A percentile compares a stretch with the other conserved stretches of the same genome.
These are phyloP conservation scores for Popillia japonica DNA, from an alignment of 1,140 invertebrate species.

Conservation along the genomic window DNA sequence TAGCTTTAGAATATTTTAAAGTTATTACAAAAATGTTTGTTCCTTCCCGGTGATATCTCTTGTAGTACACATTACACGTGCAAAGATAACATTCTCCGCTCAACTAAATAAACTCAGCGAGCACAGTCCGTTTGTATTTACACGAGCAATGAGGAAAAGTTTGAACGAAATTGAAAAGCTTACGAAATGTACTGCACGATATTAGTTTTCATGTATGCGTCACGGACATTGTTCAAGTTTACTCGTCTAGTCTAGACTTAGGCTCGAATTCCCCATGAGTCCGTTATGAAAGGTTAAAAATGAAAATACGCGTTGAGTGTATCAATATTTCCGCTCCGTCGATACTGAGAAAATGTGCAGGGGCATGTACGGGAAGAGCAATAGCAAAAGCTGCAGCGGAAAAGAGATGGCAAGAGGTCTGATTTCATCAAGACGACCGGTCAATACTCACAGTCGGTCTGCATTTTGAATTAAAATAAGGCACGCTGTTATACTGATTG, in stretches of 20 bases:
- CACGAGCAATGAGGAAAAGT: not conserved
- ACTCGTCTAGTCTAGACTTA: constrained; percentile 21
- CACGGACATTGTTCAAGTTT: not conserved
- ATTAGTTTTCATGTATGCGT: constrained; percentile 24
- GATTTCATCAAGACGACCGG: not conserved
- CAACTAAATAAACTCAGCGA: no score
- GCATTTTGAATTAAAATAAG: constrained; percentile 33
- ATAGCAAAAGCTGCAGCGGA: not conserved
- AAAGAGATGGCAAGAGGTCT: not conserved
- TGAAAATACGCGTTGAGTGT: constrained; percentile 9
- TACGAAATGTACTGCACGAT: constrained; percentile 11
- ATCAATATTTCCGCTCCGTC: constrained; percentile 19
- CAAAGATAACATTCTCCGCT: no score
- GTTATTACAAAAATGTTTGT: no score
- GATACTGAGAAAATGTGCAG: not conserved
- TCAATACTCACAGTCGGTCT: constrained; percentile 12
- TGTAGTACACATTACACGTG: no score
- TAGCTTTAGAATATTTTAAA: no score
- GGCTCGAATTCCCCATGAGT: constrained; percentile 17
- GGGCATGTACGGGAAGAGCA: not conserved
- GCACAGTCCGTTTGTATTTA: not conserved
- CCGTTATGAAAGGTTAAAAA: constrained; percentile 30
- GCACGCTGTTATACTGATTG: constrained; percentile 7
- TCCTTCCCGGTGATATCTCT: no score
- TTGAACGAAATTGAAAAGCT: not conserved